These are phyloP conservation scores for Neoitamus cyanurus DNA, from an alignment of 2,888 invertebrate species.

Conservation along the genomic window DNA sequence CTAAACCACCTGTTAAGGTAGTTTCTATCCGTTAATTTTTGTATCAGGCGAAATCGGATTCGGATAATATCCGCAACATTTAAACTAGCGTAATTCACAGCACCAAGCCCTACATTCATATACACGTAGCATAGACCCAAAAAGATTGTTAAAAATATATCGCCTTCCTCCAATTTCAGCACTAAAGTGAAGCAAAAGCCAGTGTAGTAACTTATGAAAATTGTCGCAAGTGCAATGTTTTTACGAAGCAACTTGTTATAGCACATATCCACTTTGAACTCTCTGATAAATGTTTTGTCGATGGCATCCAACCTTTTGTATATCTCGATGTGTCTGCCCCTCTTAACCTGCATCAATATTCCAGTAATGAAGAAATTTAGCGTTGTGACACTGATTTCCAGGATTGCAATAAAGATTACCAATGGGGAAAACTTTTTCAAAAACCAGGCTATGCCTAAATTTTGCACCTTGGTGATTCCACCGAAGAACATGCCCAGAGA, in stretches of 20 bases:
- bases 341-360: neutral
- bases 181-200: neutral
- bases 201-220: neutral
- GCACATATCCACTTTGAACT: conserved; percentile 20
- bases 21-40: neutral
- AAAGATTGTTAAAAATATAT: neutral
- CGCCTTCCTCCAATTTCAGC: neutral
- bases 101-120: neutral
- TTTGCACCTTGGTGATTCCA: neutral
- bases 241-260: neutral
- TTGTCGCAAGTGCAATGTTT: neutral
- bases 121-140: neutral
- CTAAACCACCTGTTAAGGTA: neutral
- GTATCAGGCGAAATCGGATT: conserved; percentile 11
- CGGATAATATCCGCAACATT: neutral
- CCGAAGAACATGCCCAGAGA: neutral
- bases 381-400: neutral
- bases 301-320: neutral
- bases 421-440: neutral
- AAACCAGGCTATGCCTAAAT: neutral
- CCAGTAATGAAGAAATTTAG: neutral
- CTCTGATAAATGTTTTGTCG: neutral
- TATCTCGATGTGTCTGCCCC: neutral
- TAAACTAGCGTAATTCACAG: neutral
- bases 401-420: neutral